Evolutionary conservation across 2,888 invertebrate species (phyloP).

Genomic region (Charanyca ferruginea): DNA sequence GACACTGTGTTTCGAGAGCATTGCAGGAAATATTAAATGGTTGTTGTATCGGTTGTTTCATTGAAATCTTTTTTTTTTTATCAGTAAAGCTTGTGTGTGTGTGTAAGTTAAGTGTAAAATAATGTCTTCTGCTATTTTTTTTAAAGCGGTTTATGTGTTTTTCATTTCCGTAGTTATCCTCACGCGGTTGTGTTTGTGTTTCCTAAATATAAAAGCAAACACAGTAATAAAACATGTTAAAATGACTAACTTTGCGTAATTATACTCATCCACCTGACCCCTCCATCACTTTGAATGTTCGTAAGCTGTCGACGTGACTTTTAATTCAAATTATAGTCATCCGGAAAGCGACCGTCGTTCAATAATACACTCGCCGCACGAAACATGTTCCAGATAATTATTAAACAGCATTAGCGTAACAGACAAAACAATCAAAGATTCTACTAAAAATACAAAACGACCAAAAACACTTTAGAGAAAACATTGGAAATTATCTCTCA

Average conservation of each 20-base stretch:
- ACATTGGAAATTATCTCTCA: constrained; percentile 52
- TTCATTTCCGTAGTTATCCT: neutral
- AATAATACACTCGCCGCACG: constrained; percentile 80
- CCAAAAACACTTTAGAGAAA: neutral
- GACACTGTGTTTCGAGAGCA: neutral
- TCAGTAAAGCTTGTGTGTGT: neutral
- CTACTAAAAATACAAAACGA: constrained; percentile 31
- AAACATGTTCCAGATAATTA: constrained; percentile 86
- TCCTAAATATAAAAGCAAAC: neutral
- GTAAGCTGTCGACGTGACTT: constrained; percentile 73
- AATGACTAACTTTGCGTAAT: constrained; percentile 36
- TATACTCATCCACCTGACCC: constrained; percentile 37
- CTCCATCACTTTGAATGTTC: constrained; percentile 35
- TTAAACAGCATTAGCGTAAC: constrained; percentile 86
- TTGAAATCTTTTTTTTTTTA: neutral
- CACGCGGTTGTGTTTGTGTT: neutral
- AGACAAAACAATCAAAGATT: constrained; percentile 85
- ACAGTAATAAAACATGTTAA: constrained; percentile 13
- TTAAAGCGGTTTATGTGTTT: neutral
- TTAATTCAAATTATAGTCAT: constrained; percentile 80
- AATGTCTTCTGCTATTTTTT: neutral
- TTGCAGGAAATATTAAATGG: neutral
- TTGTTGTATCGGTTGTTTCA: neutral
- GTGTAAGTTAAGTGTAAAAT: too few species aligned
- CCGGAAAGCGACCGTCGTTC: constrained; percentile 75